Evolutionary conservation across 2,888 invertebrate genomes (phyloP).

Genomic region (Phorcus lineatus): DNA sequence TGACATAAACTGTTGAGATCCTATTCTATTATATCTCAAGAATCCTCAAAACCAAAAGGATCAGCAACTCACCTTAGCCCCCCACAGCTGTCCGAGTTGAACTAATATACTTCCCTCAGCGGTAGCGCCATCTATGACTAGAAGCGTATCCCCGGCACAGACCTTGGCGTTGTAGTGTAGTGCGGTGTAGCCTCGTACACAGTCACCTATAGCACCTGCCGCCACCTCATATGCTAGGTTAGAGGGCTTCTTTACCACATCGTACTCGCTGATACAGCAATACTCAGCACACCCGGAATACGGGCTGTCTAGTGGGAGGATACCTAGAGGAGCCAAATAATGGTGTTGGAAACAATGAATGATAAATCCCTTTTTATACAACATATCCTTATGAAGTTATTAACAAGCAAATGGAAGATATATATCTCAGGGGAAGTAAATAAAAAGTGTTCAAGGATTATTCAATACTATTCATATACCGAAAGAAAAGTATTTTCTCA

Average conservation of each 20-base stretch:
- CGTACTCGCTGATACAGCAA: constrained; percentile 76
- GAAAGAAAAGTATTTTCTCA: neutral
- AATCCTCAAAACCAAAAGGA: no score
- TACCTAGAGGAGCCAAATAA: constrained; percentile 66
- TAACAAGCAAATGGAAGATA: no score
- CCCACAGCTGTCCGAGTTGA: constrained; percentile 76
- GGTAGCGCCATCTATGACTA: constrained; percentile 76
- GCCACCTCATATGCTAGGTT: constrained; percentile 75
- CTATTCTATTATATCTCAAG: no score
- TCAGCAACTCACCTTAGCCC: constrained; percentile 73
- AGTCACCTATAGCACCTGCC: constrained; percentile 76
- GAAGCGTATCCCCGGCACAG: constrained; percentile 75
- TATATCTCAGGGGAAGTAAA: neutral
- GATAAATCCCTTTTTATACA: no score
- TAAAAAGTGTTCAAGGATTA: neutral
- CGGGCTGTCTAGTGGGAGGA: constrained; percentile 75
- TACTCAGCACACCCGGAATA: constrained; percentile 76
- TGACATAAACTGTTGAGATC: no score
- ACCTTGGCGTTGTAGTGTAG: constrained; percentile 76
- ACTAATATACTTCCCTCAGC: constrained; percentile 75
- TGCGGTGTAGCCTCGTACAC: constrained; percentile 76
- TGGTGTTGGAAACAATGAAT: no score
- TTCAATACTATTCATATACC: neutral
- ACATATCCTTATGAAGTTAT: no score
- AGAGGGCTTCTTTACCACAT: constrained; percentile 76